Conservation (phyloP, 2,113 vertebrate genomes). For the Sphaerodactylus townsendi region DNA sequence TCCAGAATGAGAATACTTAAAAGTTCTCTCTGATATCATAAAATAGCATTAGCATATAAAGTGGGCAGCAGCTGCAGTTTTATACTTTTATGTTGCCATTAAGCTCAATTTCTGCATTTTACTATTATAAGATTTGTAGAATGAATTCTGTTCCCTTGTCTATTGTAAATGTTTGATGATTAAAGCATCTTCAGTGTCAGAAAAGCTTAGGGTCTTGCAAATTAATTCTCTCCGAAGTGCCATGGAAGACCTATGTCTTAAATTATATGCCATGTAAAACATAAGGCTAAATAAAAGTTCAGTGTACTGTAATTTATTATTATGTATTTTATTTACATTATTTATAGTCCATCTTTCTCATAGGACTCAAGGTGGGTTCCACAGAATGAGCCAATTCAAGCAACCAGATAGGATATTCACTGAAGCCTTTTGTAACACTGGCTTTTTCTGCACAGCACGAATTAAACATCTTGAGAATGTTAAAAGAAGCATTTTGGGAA, state of each 20-base stretch:
- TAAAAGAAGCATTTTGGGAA: no score
- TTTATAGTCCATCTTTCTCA: no score
- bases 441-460: no score
- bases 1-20: not conserved
- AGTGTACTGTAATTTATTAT: not conserved
- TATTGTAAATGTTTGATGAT: not conserved
- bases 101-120: not conserved
- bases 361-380: no score
- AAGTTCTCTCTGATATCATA: not conserved
- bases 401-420: no score
- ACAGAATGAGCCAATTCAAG: no score
- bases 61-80: not conserved
- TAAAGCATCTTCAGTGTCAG: not conserved
- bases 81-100: constrained; percentile 4
- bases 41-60: no score
- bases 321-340: no score
- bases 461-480: no score
- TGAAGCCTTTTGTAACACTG: no score
- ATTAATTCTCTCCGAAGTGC: not conserved
- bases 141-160: not conserved
- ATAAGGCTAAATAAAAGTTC: not conserved
- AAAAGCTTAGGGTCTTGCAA: not conserved
- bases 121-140: not conserved
- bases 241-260: not conserved
- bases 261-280: not conserved